phyloP scores from a whole-genome alignment of 2,797 vertebrate genomes.

The Phalanger gymnotis region DNA sequence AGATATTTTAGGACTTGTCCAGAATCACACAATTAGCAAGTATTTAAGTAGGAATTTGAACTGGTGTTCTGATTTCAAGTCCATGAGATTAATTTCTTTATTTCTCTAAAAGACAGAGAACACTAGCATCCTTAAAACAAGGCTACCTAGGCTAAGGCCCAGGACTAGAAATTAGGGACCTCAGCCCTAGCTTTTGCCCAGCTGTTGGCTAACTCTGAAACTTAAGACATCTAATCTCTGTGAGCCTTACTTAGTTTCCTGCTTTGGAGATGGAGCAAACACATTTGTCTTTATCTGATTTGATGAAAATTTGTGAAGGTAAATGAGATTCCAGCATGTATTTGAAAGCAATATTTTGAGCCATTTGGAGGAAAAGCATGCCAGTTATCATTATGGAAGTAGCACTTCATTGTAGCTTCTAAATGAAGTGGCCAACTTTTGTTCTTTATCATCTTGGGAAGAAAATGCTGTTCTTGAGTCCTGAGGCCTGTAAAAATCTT shows the following conservation, averaged over 20 bases:
- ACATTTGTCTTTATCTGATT: neutral
- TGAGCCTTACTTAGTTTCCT: slow-evolving; percentile 13
- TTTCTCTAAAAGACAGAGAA: slow-evolving; percentile 1
- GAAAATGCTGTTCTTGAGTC: slow-evolving; percentile 24
- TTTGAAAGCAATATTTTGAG: neutral
- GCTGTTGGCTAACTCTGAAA: neutral
- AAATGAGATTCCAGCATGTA: neutral
- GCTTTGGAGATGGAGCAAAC: neutral
- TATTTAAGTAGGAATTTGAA: neutral
- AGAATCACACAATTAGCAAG: neutral
- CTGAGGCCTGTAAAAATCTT: slow-evolving; percentile 15
- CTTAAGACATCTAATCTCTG: neutral
- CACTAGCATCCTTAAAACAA: neutral
- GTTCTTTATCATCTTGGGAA: slow-evolving; percentile 26
- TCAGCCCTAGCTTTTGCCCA: neutral
- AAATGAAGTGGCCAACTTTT: slow-evolving; percentile 17
- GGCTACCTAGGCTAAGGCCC: neutral
- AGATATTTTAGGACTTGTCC: neutral
- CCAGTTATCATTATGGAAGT: slow-evolving; percentile 14
- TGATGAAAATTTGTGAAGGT: neutral
- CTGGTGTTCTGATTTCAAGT: neutral
- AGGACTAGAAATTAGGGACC: neutral
- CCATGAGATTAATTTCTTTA: neutral
- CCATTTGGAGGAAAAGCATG: slow-evolving; percentile 8
- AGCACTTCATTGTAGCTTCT: neutral